Percentiles rank a stretch among this genome's conserved stretches.
Conservation (phyloP, 1,140 invertebrate species). For the Octopus bimaculoides region DNA sequence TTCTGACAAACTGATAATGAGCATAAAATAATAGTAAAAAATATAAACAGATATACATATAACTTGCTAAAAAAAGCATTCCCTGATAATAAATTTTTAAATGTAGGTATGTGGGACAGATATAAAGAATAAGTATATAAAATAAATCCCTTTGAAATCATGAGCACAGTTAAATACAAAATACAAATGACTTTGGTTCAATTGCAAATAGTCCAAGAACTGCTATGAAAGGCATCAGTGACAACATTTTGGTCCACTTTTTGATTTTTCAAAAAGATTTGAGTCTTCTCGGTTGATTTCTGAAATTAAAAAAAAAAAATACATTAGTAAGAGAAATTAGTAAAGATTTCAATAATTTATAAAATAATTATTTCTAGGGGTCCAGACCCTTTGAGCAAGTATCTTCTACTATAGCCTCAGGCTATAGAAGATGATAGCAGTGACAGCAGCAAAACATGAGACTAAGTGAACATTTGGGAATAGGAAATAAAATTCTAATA, state of each 20-base stretch:
- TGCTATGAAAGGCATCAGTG: background rate
- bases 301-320: slow-evolving; percentile 12
- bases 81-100: too few species aligned
- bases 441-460: background rate
- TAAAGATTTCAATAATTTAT: background rate
- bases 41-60: too few species aligned
- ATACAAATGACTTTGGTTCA: too few species aligned
- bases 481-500: background rate
- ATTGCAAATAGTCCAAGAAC: too few species aligned
- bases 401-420: background rate
- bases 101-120: too few species aligned
- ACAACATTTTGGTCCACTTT: slow-evolving; percentile 23
- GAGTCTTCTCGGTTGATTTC: slow-evolving; percentile 19
- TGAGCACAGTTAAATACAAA: too few species aligned
- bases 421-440: background rate
- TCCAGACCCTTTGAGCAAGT: background rate
- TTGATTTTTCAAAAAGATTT: slow-evolving; percentile 23
- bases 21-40: too few species aligned
- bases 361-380: background rate
- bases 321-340: background rate
- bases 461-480: background rate
- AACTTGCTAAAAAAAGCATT: too few species aligned
- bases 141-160: too few species aligned
- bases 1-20: too few species aligned
- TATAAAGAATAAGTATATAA: too few species aligned